Evolutionary conservation across 2,888 invertebrate species (phyloP).

Genomic region (Crossocerus cetratus): DNA sequence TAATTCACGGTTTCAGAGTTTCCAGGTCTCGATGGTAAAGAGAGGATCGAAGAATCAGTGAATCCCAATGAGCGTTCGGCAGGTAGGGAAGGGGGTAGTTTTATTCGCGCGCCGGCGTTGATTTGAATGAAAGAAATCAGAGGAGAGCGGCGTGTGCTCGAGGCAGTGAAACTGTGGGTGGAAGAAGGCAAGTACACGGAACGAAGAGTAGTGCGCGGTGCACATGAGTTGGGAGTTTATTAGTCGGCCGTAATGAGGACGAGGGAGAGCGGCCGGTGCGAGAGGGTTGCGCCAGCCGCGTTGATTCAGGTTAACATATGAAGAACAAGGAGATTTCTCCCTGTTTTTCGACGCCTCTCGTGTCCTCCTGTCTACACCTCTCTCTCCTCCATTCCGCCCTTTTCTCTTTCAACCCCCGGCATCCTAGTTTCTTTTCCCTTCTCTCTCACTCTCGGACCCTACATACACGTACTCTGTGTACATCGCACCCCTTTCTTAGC

Average conservation of each 20-base stretch:
- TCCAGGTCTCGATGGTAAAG: too few species aligned
- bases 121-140: conserved; percentile 27
- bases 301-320: conserved; percentile 57
- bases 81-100: too few species aligned
- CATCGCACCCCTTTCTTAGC: not conserved
- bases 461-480: conserved; percentile 6
- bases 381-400: not conserved
- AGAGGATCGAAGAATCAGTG: not conserved
- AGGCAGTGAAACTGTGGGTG: conserved; percentile 22
- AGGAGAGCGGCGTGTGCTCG: conserved; percentile 13
- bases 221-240: conserved; percentile 41
- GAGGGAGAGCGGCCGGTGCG: conserved; percentile 14
- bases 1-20: too few species aligned
- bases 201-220: conserved; percentile 21
- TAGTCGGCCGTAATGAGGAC: conserved; percentile 41
- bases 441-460: not conserved
- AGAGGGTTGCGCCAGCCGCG: conserved; percentile 29
- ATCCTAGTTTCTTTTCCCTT: conserved; percentile 1
- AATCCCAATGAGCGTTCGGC: too few species aligned
- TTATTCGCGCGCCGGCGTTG: conserved; percentile 13
- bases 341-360: not conserved
- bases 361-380: not conserved
- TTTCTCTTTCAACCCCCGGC: not conserved
- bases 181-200: conserved; percentile 19
- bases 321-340: conserved; percentile 27